These are phyloP conservation scores for Lithophane leautieri DNA, from an alignment of 2,888 invertebrate species.

Conservation along the genomic window DNA sequence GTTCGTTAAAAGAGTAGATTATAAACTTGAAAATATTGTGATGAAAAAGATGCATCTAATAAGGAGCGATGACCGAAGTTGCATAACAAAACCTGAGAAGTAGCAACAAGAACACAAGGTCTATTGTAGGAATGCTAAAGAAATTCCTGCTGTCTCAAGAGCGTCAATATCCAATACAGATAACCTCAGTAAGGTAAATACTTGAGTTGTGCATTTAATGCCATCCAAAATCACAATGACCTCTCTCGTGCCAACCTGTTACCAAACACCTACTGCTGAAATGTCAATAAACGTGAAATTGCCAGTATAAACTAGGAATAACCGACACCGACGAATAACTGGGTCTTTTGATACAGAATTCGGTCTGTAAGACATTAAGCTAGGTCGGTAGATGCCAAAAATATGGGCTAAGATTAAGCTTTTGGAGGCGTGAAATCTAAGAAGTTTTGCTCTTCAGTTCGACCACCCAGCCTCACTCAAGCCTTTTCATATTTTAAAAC, in stretches of 20 bases:
- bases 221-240: not conserved
- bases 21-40: not conserved
- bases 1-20: not conserved
- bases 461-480: no score
- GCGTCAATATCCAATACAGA: constrained; percentile 12
- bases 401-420: not conserved
- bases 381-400: not conserved
- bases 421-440: no score
- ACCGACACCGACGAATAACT: not conserved
- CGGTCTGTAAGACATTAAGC: no score
- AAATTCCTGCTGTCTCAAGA: not conserved
- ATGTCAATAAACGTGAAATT: constrained; percentile 46
- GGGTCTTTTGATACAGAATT: not conserved
- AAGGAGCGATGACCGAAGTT: not conserved
- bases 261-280: constrained; percentile 8
- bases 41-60: not conserved
- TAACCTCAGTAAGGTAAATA: constrained; percentile 1
- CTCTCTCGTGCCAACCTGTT: constrained; percentile 3
- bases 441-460: no score
- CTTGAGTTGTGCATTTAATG: constrained; percentile 20
- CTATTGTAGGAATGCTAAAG: constrained; percentile 2
- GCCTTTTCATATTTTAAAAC: no score
- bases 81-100: not conserved
- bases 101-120: not conserved
- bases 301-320: constrained; percentile 13